Evolutionary conservation across 2,797 vertebrate genomes (phyloP).

Genomic region (Eptatretus atami): DNA sequence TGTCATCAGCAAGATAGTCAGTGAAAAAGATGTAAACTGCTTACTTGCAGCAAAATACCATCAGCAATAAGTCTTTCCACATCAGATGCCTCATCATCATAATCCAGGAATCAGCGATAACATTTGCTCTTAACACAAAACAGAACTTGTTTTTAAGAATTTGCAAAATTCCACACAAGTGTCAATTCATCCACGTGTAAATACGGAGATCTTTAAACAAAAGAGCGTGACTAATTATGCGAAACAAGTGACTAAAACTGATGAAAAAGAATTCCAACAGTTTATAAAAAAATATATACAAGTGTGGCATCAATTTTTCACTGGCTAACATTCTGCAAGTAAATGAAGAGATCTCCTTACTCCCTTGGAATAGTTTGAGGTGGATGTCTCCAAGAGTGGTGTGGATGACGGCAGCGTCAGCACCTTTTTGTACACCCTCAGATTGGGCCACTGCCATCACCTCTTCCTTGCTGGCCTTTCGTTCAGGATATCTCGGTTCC

Average conservation of each 20-base stretch:
- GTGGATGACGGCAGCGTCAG: slow-evolving; percentile 85
- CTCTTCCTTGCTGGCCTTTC: slow-evolving; percentile 98
- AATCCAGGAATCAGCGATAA: no score
- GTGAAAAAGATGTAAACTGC: no score
- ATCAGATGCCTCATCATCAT: no score
- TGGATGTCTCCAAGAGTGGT: slow-evolving; percentile 97
- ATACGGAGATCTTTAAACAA: no score
- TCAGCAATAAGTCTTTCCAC: no score
- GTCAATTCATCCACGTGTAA: no score
- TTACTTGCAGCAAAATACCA: no score
- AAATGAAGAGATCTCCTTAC: slow-evolving; percentile 21
- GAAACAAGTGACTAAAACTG: neutral
- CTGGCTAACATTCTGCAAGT: neutral
- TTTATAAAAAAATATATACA: neutral
- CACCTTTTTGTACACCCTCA: slow-evolving; percentile 79
- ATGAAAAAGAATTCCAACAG: slow-evolving; percentile 5
- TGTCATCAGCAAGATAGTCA: no score
- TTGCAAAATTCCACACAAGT: no score
- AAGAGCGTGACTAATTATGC: no score
- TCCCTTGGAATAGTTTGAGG: slow-evolving; percentile 78
- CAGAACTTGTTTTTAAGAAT: no score
- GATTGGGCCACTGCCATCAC: slow-evolving; percentile 97
- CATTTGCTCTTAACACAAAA: no score
- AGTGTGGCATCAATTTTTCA: neutral
- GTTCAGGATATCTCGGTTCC: slow-evolving; percentile 76